These are phyloP conservation scores for Ashinkailepas kermadecensis DNA, from an alignment of 2,888 invertebrate genomes.

Conservation along the genomic window DNA sequence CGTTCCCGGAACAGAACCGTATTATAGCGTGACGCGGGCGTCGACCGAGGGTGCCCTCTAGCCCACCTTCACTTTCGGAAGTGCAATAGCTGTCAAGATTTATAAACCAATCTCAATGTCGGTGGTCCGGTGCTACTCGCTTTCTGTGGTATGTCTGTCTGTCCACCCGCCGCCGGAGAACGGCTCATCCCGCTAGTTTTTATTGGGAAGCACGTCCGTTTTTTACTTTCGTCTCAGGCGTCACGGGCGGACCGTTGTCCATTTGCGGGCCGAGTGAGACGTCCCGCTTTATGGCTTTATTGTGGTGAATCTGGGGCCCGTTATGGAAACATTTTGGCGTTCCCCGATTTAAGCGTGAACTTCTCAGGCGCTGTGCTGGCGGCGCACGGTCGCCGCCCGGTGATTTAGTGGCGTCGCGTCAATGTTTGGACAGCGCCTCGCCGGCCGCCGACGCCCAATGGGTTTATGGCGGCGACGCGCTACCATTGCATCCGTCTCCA, in stretches of 20 bases:
- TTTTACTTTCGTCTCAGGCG: neutral
- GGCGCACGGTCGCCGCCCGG: neutral
- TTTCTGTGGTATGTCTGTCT: conserved; percentile 2
- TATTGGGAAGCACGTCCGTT: neutral
- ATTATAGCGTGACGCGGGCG: too few species aligned
- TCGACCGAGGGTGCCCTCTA: neutral
- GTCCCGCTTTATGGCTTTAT: conserved; percentile 21
- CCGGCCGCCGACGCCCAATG: neutral
- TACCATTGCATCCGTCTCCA: conserved; percentile 16
- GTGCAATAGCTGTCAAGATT: conserved; percentile 2
- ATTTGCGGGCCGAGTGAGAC: neutral
- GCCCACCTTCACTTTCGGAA: conserved; percentile 13
- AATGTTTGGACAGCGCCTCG: conserved; percentile 10
- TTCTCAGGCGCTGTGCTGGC: neutral
- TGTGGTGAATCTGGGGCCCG: conserved; percentile 21
- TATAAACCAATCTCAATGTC: neutral
- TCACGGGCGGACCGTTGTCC: neutral
- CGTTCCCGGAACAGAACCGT: too few species aligned
- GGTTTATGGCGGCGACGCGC: conserved; percentile 11
- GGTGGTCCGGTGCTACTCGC: neutral
- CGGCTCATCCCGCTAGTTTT: conserved; percentile 3
- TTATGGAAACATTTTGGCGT: conserved; percentile 18
- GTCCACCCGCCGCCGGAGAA: neutral
- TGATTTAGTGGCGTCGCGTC: neutral
- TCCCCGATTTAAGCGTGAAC: conserved; percentile 18